Evolutionary conservation across 2,113 vertebrate genomes (phyloP), one percentile per base, ranked within the genome.

Genomic region (Caranx melampygus): DNA sequence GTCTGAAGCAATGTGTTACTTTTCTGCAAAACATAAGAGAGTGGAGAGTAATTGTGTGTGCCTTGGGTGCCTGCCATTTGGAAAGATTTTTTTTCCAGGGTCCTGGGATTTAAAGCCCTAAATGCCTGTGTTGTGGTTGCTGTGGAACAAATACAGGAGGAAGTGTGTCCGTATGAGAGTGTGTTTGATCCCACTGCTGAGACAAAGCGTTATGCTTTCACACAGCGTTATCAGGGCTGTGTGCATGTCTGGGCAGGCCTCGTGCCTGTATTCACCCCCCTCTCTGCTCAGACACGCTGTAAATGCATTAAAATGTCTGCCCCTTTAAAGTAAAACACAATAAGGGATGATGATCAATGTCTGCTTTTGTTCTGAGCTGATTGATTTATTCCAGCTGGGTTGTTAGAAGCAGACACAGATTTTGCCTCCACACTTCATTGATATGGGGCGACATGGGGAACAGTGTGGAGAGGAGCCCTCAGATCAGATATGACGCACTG

Each of bases 41-140:
- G 63, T 26, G 40, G 51, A 66, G 76, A 80, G 49, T 82, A 45
- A 84, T n/a, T 74, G 63, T 77, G 82, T 85, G 83, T 83, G 74
- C 37, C 64, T 88, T 86, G 85, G 87, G 54, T 40, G 47, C 10
- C 72, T 83, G 84, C 87, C 88, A 85, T 82, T 78, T 81, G 40
- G 71, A 76, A 64, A 52, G 31, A 49, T 54, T 75, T 40, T 35
- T 55, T 65, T 45, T 45, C 18, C 8, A 15, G 55, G 37, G 54
- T 62, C 69, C 70, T 65, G 75, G 66, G 67, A 70, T 85, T 75
- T 79, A 72, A 64, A 84, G 78, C 71, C 79, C 81, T 15, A 73
- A 58, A 81, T 89, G 83, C 74, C 67, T 73, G 70, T 82, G 80
- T 88, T 88, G 83, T 88, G 83, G 92, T 94, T 94, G 88, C 90